Conservation (phyloP, 2,113 vertebrate species). For the human (Homo sapiens) region DNA sequence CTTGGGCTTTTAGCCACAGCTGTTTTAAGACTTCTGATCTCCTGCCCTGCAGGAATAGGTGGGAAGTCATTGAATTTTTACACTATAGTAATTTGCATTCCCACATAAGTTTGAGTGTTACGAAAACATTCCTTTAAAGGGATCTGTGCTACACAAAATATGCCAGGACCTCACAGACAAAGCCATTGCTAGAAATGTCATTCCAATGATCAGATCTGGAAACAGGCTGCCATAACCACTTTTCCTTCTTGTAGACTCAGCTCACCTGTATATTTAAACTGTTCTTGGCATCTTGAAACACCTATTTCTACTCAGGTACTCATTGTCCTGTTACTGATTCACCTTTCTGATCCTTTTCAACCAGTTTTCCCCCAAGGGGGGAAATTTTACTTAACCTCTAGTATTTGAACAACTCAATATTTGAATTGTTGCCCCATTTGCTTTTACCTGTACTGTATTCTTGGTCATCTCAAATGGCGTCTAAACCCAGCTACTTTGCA, state of each 20-base stretch:
- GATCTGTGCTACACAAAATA: neutral
- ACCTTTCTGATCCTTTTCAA: neutral
- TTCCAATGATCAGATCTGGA: neutral
- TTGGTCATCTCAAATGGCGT: neutral
- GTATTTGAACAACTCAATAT: neutral
- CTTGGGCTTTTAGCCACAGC: neutral
- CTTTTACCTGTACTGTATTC: neutral
- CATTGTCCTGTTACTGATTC: neutral
- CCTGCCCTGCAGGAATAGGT: neutral
- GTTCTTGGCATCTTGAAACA: slow-evolving; percentile 37
- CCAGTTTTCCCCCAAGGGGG: neutral
- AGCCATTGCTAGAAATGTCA: slow-evolving; percentile 45
- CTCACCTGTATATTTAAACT: neutral
- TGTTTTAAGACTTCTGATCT: neutral
- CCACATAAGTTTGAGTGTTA: neutral
- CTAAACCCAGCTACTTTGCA: neutral
- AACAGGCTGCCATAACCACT: neutral
- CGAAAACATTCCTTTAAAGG: slow-evolving; percentile 53
- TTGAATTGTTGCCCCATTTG: neutral
- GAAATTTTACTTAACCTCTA: neutral
- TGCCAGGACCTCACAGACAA: slow-evolving; percentile 23
- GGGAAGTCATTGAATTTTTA: neutral
- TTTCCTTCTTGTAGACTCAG: neutral
- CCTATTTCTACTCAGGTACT: slow-evolving; percentile 75
- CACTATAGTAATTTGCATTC: slow-evolving; percentile 38